These are phyloP conservation scores for Orthochromis malagaraziensis DNA, from an alignment of 2,113 vertebrate genomes.

Conservation along the genomic window DNA sequence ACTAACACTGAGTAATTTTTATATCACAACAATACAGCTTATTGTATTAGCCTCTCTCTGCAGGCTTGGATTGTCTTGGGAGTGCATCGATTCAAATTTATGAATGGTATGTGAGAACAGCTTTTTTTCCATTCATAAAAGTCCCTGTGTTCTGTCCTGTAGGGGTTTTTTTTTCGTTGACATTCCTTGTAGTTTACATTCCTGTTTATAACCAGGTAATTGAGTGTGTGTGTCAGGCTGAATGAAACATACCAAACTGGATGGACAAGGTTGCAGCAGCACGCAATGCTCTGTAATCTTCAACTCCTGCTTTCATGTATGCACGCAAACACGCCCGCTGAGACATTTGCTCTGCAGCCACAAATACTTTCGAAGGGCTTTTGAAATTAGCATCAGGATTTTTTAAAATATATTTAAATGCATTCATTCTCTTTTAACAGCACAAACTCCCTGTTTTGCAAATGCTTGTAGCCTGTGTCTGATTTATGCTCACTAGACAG, in stretches of 20 bases:
- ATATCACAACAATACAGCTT: not conserved
- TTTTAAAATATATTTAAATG: not conserved
- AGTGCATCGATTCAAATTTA: constrained; percentile 39
- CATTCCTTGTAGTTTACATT: constrained; percentile 70
- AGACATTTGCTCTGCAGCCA: not conserved
- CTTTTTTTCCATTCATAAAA: constrained; percentile 65
- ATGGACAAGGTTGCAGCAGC: constrained; percentile 52
- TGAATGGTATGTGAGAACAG: constrained; percentile 57
- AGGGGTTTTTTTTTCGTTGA: not conserved
- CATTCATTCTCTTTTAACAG: not conserved
- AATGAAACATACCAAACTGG: constrained; percentile 67
- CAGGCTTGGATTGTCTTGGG: not conserved
- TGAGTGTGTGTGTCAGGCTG: constrained; percentile 40
- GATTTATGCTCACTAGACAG: not conserved
- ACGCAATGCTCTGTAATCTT: constrained; percentile 42
- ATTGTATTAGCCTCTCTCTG: not conserved
- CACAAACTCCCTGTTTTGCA: not conserved
- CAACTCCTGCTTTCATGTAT: not conserved
- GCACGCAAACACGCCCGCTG: constrained; percentile 8
- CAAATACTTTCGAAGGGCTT: not conserved
- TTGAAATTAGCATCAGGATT: not conserved
- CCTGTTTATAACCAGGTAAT: constrained; percentile 59
- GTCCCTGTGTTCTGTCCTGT: not conserved
- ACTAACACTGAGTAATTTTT: not conserved
- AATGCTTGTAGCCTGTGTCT: not conserved